Conservation (phyloP, 1,140 invertebrate species). For the Aphis gossypii region DNA sequence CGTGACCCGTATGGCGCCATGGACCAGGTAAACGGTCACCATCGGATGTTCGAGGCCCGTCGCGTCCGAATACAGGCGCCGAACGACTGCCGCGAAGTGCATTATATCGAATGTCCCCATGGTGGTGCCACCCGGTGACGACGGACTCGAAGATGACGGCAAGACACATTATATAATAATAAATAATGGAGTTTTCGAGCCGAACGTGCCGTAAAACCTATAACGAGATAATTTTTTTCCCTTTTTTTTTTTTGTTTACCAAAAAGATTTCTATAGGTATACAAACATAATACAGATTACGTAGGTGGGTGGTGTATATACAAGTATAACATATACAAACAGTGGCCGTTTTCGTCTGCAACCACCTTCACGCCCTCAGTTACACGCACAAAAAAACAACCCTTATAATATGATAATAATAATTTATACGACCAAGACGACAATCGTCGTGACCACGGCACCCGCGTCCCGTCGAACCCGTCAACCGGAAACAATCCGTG, state of each 20-base stretch:
- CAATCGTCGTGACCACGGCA: not conserved
- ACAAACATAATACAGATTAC: not conserved
- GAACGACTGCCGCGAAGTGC: not conserved
- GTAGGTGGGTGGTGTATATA: not conserved
- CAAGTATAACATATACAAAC: not conserved
- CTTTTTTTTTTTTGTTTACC: not conserved
- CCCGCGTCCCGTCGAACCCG: not conserved
- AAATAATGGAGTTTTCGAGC: not conserved
- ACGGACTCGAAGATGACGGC: not conserved
- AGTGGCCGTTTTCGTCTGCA: not conserved
- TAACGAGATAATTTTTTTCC: not conserved
- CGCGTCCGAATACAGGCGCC: not conserved
- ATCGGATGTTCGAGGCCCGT: not conserved
- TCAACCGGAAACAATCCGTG: not conserved
- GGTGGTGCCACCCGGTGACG: not conserved
- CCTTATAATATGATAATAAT: not conserved
- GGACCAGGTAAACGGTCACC: not conserved
- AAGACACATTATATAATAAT: not conserved
- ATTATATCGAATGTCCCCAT: not conserved
- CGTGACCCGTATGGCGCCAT: slow-evolving; percentile 36
- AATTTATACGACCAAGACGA: not conserved
- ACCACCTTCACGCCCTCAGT: not conserved
- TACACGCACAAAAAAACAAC: not conserved
- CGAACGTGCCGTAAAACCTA: not conserved
- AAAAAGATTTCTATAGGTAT: not conserved